Conservation (phyloP, 2,797 vertebrate genomes). For the Hyperoplus immaculatus region DNA sequence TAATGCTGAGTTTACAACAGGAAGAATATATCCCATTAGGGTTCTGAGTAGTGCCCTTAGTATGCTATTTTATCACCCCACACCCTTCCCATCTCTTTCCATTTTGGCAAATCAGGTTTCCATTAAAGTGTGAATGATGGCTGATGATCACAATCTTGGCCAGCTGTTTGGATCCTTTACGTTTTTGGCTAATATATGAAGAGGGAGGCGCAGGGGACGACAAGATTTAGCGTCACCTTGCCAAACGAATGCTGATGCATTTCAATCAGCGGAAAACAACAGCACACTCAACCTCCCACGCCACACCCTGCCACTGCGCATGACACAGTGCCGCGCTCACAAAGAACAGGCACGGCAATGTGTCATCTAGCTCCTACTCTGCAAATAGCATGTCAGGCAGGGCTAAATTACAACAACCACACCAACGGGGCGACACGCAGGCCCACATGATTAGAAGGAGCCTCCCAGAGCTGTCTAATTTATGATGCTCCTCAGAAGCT, state of each 20-base stretch:
- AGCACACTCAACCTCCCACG: conserved; percentile 69
- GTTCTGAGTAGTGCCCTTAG: conserved; percentile 36
- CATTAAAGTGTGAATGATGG: conserved; percentile 48
- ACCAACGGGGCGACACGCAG: conserved; percentile 76
- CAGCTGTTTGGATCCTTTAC: conserved; percentile 35
- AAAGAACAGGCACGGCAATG: conserved; percentile 67
- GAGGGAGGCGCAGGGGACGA: conserved; percentile 24
- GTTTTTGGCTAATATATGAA: conserved; percentile 36
- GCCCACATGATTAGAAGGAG: conserved; percentile 86
- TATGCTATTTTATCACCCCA: conserved; percentile 49
- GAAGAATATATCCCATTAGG: conserved; percentile 54
- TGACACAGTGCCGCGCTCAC: conserved; percentile 53
- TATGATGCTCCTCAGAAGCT: conserved; percentile 77
- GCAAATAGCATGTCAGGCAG: conserved; percentile 83
- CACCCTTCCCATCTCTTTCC: conserved; percentile 40
- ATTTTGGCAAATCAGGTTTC: conserved; percentile 47
- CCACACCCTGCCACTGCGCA: conserved; percentile 72
- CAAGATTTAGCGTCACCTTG: conserved; percentile 29
- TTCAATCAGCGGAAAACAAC: conserved; percentile 62
- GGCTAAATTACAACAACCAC: conserved; percentile 84
- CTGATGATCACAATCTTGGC: conserved; percentile 41
- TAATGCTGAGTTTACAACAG: conserved; percentile 49
- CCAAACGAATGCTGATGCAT: conserved; percentile 63
- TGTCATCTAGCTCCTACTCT: conserved; percentile 78
- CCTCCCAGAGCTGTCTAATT: conserved; percentile 81